Conservation (phyloP, 2,888 invertebrate species). For the Cordilura impudica region DNA sequence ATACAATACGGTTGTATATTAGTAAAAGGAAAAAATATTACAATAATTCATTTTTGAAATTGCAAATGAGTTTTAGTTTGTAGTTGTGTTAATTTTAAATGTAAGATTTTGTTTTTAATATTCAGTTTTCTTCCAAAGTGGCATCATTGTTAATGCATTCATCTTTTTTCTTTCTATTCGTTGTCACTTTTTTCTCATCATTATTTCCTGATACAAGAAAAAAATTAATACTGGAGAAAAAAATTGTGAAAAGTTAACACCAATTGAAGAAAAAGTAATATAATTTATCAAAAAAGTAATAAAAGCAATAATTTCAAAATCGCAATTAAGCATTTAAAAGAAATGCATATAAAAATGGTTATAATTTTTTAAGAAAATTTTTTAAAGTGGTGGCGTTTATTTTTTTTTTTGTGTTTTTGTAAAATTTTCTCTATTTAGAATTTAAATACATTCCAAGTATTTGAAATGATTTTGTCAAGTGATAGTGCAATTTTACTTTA, state of each 20-base stretch:
- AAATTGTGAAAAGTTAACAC: slow-evolving; percentile 24
- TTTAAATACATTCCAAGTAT: too few species aligned
- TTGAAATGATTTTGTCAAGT: not conserved
- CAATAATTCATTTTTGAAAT: not conserved
- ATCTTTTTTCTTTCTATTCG: slow-evolving; percentile 33
- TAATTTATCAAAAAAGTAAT: not conserved
- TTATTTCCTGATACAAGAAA: slow-evolving; percentile 48
- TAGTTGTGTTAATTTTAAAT: too few species aligned
- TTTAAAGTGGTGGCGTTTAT: too few species aligned
- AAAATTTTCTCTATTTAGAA: too few species aligned
- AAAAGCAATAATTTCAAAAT: too few species aligned
- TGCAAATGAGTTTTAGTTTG: not conserved
- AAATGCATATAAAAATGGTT: too few species aligned
- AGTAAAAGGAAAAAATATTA: too few species aligned
- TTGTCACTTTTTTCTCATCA: slow-evolving; percentile 49
- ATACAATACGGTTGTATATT: too few species aligned
- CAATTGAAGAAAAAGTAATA: slow-evolving; percentile 40
- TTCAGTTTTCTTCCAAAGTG: not conserved
- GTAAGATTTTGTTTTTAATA: too few species aligned
- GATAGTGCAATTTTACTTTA: slow-evolving; percentile 13
- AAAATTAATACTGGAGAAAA: slow-evolving; percentile 14
- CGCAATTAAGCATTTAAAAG: too few species aligned
- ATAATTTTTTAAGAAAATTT: too few species aligned
- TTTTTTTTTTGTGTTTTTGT: too few species aligned
- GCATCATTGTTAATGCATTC: slow-evolving; percentile 42